Evolutionary conservation across 1,140 invertebrate genomes (phyloP), one percentile per base, ranked within the genome.

Genomic region (Meloidogyne chitwoodi): DNA sequence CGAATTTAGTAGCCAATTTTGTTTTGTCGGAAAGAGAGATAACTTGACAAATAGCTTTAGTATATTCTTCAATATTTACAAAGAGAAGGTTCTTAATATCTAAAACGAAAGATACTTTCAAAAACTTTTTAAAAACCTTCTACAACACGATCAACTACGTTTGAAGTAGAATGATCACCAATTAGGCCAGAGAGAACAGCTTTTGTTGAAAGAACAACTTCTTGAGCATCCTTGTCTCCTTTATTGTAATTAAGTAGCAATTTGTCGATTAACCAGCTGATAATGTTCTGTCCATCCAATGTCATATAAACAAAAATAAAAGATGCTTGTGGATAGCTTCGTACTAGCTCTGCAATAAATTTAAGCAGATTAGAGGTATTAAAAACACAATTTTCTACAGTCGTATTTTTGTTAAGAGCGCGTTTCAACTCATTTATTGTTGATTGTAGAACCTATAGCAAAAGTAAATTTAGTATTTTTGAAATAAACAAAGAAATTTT

Each of bases 261-360:
- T 22, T 77, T 69, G 14, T 80, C 77, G 16, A 78, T 80, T 24
- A 78, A 41, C 77, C 48, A 80, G 5, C 22, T 56, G n/a, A 78
- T 34, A 63, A 79, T 62, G 2, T n/a, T 29, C 10, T 68, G 65
- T 0, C 48, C 61, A 6, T 62, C 77, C 22, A 62, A 38, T 19
- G 24, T 16, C 72, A 77, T 68, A 41, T 78, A 31, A 14, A 74
- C 68, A 19, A 78, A 62, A 26, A 72, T 41, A 12, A 10, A n/a
- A 64, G 66, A 27, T 16, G 77, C 56, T 10, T 63, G 22, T 5
- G 77, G 29, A 24, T 78, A 78, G 44, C 76, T 79, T 14, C 77
- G 77, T 5, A 78, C 19, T 14, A 78, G 2, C 29, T 78, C 77
- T 2, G 77, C 77, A 12, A 78, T 22, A 19, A 78, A 29, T 64